Conservation (phyloP, 2,797 vertebrate genomes). For the Echeneis naucrates region DNA sequence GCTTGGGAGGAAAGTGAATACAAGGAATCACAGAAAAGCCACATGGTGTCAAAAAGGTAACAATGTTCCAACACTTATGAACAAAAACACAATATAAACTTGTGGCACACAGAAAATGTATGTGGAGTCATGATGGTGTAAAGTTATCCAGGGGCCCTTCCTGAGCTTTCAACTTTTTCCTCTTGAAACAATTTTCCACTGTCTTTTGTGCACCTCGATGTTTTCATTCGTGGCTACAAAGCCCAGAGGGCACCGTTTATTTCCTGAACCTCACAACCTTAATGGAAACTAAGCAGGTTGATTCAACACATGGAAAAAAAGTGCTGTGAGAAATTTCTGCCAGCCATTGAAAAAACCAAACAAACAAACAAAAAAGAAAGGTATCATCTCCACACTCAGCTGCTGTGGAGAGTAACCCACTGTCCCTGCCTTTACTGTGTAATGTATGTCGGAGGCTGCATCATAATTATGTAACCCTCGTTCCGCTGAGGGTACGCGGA, state of each 20-base stretch:
- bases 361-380: neutral
- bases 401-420: neutral
- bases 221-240: neutral
- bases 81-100: neutral
- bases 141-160: neutral
- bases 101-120: neutral
- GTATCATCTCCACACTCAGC: neutral
- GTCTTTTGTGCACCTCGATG: neutral
- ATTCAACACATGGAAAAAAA: slow-evolving; percentile 29
- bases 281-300: slow-evolving; percentile 1
- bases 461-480: slow-evolving; percentile 66
- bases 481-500: neutral
- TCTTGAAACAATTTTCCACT: neutral
- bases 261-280: neutral
- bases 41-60: no score
- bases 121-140: neutral
- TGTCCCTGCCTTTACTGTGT: neutral
- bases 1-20: no score
- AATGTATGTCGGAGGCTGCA: slow-evolving; percentile 39
- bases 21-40: neutral
- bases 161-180: neutral
- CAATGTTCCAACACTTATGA: neutral
- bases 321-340: neutral
- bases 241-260: neutral
- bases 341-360: neutral